These are phyloP conservation scores for Triplophysa siluroides DNA, from an alignment of 2,113 vertebrate genomes.

Conservation along the genomic window DNA sequence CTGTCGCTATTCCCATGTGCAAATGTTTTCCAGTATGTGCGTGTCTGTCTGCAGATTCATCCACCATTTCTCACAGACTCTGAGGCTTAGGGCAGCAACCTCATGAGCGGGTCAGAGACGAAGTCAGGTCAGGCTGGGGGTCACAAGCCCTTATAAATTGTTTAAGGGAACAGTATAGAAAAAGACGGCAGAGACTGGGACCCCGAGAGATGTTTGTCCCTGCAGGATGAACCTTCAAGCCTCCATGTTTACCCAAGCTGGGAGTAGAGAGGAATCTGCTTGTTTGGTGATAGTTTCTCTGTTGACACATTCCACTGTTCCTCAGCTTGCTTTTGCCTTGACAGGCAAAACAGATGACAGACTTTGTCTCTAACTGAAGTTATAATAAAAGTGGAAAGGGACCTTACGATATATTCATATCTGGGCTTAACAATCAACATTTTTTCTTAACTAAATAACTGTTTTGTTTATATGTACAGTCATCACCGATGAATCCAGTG, in stretches of 20 bases:
- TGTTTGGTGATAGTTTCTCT: constrained; percentile 51
- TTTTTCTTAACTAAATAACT: no score
- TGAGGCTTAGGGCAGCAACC: constrained; percentile 47
- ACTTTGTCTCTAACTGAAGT: background rate
- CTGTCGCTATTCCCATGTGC: background rate
- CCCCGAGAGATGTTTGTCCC: constrained; percentile 13
- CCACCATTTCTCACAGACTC: constrained; percentile 69
- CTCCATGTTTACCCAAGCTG: constrained; percentile 48
- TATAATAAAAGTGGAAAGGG: background rate
- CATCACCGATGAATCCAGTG: no score
- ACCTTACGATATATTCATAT: no score
- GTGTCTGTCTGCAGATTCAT: background rate
- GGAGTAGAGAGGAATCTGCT: constrained; percentile 46
- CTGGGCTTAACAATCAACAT: no score
- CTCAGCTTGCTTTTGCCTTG: background rate
- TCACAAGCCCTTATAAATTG: constrained; percentile 26
- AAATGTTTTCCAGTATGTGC: background rate
- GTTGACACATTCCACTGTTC: constrained; percentile 50
- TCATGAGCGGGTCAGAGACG: background rate
- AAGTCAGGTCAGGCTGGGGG: constrained; percentile 26
- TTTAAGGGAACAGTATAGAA: constrained; percentile 1
- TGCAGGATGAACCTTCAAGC: background rate
- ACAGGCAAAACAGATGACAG: background rate
- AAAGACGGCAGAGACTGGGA: background rate
- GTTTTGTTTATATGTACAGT: no score